Percentiles rank a stretch among this genome's conserved stretches.
Conservation (phyloP, 64 coral and sea anemone species). For the Montipora capricornis region DNA sequence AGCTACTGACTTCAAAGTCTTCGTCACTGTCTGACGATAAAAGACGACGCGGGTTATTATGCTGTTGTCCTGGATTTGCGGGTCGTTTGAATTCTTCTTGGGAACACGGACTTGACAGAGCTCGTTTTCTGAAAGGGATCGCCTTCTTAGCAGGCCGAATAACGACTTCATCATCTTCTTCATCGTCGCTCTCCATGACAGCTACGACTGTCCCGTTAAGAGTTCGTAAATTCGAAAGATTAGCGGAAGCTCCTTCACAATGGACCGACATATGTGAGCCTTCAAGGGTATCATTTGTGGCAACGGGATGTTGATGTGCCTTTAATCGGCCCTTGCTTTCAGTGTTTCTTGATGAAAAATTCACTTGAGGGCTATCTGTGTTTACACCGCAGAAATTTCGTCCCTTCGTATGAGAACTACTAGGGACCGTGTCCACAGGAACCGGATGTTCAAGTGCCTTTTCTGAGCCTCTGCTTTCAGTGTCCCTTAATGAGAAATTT, state of each 20-base stretch:
- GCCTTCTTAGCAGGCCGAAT: conserved; percentile 22
- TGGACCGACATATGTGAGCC: not conserved
- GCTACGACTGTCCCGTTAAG: conserved; percentile 72
- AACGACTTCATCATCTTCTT: conserved; percentile 31
- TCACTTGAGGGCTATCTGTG: not conserved
- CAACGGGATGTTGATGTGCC: not conserved
- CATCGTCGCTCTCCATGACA: conserved; percentile 85
- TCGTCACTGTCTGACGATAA: conserved; percentile 66
- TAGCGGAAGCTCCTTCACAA: not conserved
- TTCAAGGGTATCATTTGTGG: not conserved
- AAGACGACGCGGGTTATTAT: not conserved
- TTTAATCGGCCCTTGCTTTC: not conserved
- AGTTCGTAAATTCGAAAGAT: conserved; percentile 29
- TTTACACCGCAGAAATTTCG: not conserved
- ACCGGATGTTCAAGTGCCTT: not conserved
- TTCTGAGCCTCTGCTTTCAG: not conserved
- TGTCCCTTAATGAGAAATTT: not conserved
- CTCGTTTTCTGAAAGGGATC: conserved; percentile 37
- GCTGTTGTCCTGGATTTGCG: not conserved
- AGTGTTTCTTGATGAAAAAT: not conserved
- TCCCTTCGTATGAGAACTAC: no score
- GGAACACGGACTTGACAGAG: conserved; percentile 63
- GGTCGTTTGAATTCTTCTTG: conserved; percentile 20
- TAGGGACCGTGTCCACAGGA: not conserved
- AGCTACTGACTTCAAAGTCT: conserved; percentile 57